phyloP scores from a whole-genome alignment of 2,113 vertebrate genomes.

The Illadopsis cleaveri region DNA sequence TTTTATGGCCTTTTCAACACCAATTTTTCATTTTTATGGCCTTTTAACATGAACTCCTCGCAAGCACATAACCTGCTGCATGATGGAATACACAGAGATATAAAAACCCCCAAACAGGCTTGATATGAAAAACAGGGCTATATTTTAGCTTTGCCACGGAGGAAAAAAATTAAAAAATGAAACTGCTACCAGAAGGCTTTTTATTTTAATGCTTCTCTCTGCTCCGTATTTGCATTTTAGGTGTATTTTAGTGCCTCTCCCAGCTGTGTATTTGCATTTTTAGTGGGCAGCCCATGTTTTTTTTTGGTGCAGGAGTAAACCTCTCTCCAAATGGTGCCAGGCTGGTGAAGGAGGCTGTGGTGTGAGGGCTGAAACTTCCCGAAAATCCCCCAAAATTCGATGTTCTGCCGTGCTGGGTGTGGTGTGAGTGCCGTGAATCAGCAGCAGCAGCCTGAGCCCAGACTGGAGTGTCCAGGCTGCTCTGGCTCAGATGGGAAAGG shows the following conservation, averaged over 20 bases:
- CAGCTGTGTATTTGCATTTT: background rate
- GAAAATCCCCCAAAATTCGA: background rate
- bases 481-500: background rate
- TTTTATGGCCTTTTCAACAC: background rate
- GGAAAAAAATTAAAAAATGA: background rate
- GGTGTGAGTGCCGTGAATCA: constrained; percentile 12
- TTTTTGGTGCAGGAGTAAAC: background rate
- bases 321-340: background rate
- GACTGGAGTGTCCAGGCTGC: background rate
- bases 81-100: constrained; percentile 44
- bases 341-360: rapidly evolving
- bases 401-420: background rate
- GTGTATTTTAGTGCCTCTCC: background rate
- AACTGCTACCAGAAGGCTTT: background rate
- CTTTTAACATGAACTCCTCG: constrained; percentile 22
- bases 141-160: background rate
- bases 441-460: background rate
- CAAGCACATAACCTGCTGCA: constrained; percentile 11
- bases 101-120: background rate
- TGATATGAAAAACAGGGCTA: constrained; percentile 45
- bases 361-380: background rate
- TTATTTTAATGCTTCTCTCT: background rate
- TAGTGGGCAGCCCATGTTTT: background rate
- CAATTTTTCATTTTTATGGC: constrained; percentile 62
- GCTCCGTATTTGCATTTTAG: background rate